Evolutionary conservation across 2,888 invertebrate species (phyloP).

Genomic region (Hoplodrina ambigua): DNA sequence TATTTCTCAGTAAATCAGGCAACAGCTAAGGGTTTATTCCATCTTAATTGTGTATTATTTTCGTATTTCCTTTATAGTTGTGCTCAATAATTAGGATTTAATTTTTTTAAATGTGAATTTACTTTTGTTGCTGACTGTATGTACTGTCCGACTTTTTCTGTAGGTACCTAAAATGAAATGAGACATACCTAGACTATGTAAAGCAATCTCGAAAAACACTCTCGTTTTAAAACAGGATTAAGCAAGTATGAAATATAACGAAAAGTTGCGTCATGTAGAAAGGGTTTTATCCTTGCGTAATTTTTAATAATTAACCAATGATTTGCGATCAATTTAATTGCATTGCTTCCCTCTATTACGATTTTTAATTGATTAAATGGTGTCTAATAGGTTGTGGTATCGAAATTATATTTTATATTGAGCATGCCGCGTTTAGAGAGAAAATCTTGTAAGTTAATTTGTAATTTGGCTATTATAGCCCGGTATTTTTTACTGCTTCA

Average conservation of each 20-base stretch:
- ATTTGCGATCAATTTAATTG: constrained; percentile 63
- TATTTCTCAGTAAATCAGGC: too few species aligned
- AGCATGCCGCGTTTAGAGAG: constrained; percentile 1
- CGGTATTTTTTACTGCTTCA: too few species aligned
- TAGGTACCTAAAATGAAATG: constrained; percentile 42
- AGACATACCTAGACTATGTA: constrained; percentile 57
- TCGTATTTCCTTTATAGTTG: too few species aligned
- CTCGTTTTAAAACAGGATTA: constrained; percentile 63
- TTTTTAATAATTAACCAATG: constrained; percentile 60
- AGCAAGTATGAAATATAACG: constrained; percentile 75
- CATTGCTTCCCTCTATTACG: constrained; percentile 60
- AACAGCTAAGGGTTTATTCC: too few species aligned
- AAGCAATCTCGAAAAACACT: constrained; percentile 56
- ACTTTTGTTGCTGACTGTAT: too few species aligned
- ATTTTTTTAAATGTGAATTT: too few species aligned
- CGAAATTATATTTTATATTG: constrained; percentile 5
- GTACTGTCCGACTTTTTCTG: not conserved
- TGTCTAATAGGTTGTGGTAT: constrained; percentile 16
- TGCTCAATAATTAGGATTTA: too few species aligned
- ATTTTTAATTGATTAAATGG: constrained; percentile 41
- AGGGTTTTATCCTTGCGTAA: constrained; percentile 80
- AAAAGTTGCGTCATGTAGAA: constrained; percentile 82
- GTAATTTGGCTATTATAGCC: not conserved
- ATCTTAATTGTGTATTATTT: too few species aligned
- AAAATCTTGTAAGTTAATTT: not conserved